Conservation (phyloP, 2,113 vertebrate species). For the Dipodomys stephensi region DNA sequence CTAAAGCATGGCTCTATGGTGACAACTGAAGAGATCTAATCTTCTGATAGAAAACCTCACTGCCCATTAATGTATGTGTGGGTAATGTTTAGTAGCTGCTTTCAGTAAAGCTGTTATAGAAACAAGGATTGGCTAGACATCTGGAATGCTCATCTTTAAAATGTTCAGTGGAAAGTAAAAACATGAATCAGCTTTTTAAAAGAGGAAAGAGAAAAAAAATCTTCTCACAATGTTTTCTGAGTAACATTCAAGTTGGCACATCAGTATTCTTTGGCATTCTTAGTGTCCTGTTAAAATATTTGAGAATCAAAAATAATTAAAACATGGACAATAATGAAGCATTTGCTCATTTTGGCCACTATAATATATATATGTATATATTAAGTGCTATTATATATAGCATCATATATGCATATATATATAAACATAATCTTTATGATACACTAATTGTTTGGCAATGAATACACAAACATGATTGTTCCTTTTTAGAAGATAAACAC, state of each 20-base stretch:
- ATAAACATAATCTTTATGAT: not conserved
- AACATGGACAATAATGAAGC: not conserved
- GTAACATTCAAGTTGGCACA: not conserved
- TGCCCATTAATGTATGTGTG: not conserved
- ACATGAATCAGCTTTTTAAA: not conserved
- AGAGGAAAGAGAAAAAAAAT: not conserved
- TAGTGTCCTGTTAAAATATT: not conserved
- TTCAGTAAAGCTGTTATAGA: not conserved
- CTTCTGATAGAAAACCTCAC: not conserved
- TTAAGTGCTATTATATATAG: too few relatives aligned
- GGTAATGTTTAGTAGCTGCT: not conserved
- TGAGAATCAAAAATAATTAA: constrained; percentile 12
- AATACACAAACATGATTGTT: not conserved
- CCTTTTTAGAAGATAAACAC: too few relatives aligned
- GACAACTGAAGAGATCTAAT: not conserved
- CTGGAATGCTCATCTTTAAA: constrained; percentile 2
- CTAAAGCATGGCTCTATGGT: not conserved
- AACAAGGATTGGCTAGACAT: not conserved
- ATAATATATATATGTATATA: not conserved
- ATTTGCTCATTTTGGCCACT: not conserved
- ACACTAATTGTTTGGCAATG: not conserved
- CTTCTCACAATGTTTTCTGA: not conserved
- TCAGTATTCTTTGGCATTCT: not conserved
- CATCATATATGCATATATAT: too few relatives aligned
- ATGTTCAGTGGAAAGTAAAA: not conserved